Conservation (phyloP, 1,140 invertebrate species). For the Drosophila chauvacae region DNA sequence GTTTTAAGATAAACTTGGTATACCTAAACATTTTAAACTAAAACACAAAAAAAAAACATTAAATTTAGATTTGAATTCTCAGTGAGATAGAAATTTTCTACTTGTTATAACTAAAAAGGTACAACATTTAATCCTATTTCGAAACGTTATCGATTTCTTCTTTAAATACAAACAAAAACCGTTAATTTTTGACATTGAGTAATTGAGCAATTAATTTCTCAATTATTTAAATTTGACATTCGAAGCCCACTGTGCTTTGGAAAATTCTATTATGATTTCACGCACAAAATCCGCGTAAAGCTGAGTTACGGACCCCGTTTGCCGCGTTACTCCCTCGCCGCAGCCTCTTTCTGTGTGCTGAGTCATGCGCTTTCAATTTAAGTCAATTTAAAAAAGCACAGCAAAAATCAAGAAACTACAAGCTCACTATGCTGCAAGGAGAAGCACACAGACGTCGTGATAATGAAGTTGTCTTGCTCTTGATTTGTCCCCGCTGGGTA, state of each 20-base stretch:
- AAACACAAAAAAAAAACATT: no score
- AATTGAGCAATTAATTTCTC: no score
- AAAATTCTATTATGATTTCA: conserved; percentile 53
- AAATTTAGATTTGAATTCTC: no score
- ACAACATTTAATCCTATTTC: no score
- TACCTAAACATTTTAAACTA: no score
- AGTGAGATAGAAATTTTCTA: no score
- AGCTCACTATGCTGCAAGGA: conserved; percentile 39
- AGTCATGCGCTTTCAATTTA: conserved; percentile 79
- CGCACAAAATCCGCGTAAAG: conserved; percentile 49
- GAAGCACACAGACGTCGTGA: conserved; percentile 19
- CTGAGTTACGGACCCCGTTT: conserved; percentile 25
- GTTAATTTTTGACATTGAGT: no score
- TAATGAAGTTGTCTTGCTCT: conserved; percentile 52
- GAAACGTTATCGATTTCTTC: no score
- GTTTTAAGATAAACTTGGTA: neutral
- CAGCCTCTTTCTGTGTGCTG: conserved; percentile 58
- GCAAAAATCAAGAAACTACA: conserved; percentile 69
- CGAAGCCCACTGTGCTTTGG: conserved; percentile 14
- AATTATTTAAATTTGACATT: neutral
- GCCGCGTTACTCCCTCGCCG: conserved; percentile 4
- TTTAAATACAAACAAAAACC: no score
- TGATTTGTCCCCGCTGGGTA: conserved; percentile 23
- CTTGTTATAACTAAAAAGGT: no score
- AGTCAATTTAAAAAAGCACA: conserved; percentile 72